Evolutionary conservation across 1,140 invertebrate genomes (phyloP), one percentile per base, ranked within the genome.

Genomic region (Catajapyx aquilonaris): DNA sequence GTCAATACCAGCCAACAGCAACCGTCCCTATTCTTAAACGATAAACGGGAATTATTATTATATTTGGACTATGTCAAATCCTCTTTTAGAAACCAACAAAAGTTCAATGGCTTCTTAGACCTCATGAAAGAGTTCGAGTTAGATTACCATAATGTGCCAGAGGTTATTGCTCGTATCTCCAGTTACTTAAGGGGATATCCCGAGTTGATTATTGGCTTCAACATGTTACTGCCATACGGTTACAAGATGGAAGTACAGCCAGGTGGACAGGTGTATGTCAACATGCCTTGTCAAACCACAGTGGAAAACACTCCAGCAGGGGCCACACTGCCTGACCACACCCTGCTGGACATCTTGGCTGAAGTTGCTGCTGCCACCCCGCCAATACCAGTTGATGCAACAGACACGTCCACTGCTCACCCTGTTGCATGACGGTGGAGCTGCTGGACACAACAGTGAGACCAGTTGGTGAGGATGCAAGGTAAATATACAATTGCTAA

Each of bases 71-170:
- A 95, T 63, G 95, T 99, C 32, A 98, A 98, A 57, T 86, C 76
- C 55, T 91, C 94, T 63, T 99, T 99, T 63, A 83, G 81, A 36
- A 81, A 84, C 51, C 87, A 96, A 52, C 93, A 96, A 63, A 91
- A 98, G 7, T 99, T 98, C 62, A 97, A 96, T 64, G 90, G 97
- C 56, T 99, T 99, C 53, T 61, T 99, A 43, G 95, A 99, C 59
- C 98, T 99, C 46, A 99, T 99, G 95, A 98, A 98, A 62, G 94
- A 96, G 59, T 98, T 97, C 49, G 97, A 98, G 60, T 95, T 87
- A 33, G 90, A 97, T 55, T 88, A 86, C 44, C 97, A 98, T 53
- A 93, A 99, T 60, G 98, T 93, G 0, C 93, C 91, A 4, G 94
- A 93, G 18, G 95, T 99, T 2, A 99, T 99, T 52, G 78, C 81